Evolutionary conservation across 2,113 vertebrate species (phyloP).

Genomic region (Oplegnathus fasciatus): DNA sequence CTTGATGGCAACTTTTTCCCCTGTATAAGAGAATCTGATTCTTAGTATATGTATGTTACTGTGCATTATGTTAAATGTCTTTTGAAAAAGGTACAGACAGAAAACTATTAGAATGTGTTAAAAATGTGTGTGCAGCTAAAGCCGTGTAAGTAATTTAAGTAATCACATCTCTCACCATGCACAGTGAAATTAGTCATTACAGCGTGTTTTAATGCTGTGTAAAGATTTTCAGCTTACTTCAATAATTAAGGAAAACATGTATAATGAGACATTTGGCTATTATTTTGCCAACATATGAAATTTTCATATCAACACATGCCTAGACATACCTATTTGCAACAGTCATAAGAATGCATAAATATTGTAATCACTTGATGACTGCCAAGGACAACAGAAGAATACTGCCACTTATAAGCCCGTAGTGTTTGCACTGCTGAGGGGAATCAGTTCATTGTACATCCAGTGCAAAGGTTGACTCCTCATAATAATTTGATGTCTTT

Average conservation of each 20-base stretch:
- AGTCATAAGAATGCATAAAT: constrained; percentile 36
- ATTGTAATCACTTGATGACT: constrained; percentile 28
- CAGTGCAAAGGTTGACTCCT: constrained; percentile 39
- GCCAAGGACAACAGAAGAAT: constrained; percentile 25
- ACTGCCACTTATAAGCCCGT: background rate
- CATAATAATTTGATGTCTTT: constrained; percentile 59
- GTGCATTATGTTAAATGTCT: background rate
- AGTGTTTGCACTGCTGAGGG: constrained; percentile 4
- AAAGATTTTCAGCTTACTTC: background rate
- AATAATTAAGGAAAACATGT: background rate
- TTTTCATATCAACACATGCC: constrained; percentile 2
- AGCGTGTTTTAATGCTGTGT: background rate
- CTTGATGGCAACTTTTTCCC: background rate
- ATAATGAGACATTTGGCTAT: background rate
- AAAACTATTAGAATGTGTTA: background rate
- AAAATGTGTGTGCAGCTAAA: background rate
- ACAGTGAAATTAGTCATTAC: background rate
- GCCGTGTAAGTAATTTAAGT: background rate
- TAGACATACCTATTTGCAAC: constrained; percentile 11
- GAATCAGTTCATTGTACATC: constrained; percentile 34
- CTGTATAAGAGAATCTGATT: background rate
- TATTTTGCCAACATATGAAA: constrained; percentile 18
- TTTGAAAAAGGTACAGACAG: background rate
- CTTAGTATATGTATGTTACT: background rate
- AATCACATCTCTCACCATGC: background rate